Evolutionary conservation across 2,113 vertebrate genomes (phyloP), one percentile per base, ranked within the genome.

Genomic region (Mystacornis crossleyi): DNA sequence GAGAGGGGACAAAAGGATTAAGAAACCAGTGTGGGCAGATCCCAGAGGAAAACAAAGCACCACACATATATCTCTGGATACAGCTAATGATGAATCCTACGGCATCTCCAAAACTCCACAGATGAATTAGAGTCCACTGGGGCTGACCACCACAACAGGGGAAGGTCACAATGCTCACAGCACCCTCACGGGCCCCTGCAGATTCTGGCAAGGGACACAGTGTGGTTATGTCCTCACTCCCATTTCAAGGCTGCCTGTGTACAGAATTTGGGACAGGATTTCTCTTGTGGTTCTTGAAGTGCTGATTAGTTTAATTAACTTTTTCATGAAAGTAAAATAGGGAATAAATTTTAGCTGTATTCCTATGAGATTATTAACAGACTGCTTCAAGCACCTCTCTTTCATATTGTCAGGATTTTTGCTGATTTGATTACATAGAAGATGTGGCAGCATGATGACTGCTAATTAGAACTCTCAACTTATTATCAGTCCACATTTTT

Each of bases 271-370:
- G 96, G 90, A 92, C 95, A 92, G 64, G 53, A 92, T 95, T 95
- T 95, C 93, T 96, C 96, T 61, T 74, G 88, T 64, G 93, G 57
- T 75, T 90, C 89, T 93, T 65, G 61, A 90, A 93, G 80, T 89
- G 93, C 89, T 96, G 95, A 94, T 95, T 88, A 95, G 79, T 94
- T 95, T 95, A 96, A 96, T 96, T 84, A 97, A 96, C 88, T 95
- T 97, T 90, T 92, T 86, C 93, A 95, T 96, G 92, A 93, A 96
- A 96, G 86, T 95, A 95, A 96, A 96, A 96, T 66, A 86, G 72
- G 51, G 88, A 89, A 97, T 95, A 95, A 71, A 86, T 95, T 96
- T 93, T 81, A 86, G 88, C 18, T 92, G 25, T 81, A 86, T 88
- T 94, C 82, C 83, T 86, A n/a, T 29, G 88, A 96, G 90, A 86